phyloP scores from a whole-genome alignment of 92 coral and sea anemone genomes.

The Desmophyllum pertusum region DNA sequence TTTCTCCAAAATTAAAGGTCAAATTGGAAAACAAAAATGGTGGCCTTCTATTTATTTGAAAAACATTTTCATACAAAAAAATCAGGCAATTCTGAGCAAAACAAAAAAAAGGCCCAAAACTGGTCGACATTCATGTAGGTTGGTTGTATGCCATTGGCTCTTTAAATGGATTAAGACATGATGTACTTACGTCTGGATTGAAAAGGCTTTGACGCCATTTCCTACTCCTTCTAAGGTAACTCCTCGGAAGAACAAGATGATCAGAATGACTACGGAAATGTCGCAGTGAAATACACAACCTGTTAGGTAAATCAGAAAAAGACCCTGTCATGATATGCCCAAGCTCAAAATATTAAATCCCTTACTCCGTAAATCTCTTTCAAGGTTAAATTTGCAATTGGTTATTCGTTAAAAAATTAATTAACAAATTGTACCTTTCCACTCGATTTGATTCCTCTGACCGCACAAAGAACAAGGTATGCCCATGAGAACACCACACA shows the following conservation, averaged over 20 bases:
- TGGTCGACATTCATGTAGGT: no score
- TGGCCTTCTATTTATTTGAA: no score
- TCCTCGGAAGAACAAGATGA: conserved; percentile 89
- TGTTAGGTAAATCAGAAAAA: conserved; percentile 13
- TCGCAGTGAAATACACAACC: conserved; percentile 93
- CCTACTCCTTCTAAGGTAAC: conserved; percentile 93
- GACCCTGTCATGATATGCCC: background rate
- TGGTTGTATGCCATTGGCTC: no score
- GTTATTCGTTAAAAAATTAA: background rate
- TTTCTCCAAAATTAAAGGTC: no score
- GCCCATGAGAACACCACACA: conserved; percentile 98
- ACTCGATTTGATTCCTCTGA: conserved; percentile 98
- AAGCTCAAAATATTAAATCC: background rate
- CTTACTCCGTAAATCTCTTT: no score
- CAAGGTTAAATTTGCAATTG: no score
- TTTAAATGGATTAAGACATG: background rate
- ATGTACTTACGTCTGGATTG: conserved; percentile 68
- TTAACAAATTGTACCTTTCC: conserved; percentile 77
- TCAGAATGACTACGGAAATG: conserved; percentile 84
- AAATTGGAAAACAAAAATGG: no score
- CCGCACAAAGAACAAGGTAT: conserved; percentile 93
- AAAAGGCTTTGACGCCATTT: conserved; percentile 79
- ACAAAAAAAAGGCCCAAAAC: no score
- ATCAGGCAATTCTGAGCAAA: no score
- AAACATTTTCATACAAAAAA: no score